phyloP scores from a whole-genome alignment of 2,797 vertebrate species.

The Mus caroli region DNA sequence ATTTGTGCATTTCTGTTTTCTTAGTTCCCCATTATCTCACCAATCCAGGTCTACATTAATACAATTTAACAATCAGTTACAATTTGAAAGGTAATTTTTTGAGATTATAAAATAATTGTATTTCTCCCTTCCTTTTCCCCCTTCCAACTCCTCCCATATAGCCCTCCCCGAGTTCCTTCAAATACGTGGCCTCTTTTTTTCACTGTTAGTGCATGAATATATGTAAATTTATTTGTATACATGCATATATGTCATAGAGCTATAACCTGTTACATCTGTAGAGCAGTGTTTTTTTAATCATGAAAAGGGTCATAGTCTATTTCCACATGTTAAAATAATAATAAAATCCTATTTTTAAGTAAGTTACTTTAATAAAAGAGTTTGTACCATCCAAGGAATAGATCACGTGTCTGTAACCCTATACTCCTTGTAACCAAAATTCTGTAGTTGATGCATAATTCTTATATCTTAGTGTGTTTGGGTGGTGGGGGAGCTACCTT shows the following conservation, averaged over 20 bases:
- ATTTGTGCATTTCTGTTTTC: constrained; percentile 24
- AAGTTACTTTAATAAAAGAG: constrained; percentile 44
- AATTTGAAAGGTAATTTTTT: background rate
- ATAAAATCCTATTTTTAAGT: constrained; percentile 63
- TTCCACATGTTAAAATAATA: constrained; percentile 63
- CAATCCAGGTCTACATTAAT: constrained; percentile 6
- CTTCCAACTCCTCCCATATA: background rate
- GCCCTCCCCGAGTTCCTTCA: no score
- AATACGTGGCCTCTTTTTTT: no score
- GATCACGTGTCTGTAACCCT: background rate
- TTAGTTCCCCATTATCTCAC: constrained; percentile 16
- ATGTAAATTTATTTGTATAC: background rate
- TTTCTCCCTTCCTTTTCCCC: background rate
- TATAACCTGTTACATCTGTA: background rate
- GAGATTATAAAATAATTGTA: background rate
- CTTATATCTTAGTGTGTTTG: background rate
- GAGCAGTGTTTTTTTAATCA: constrained; percentile 32
- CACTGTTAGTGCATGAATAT: no score
- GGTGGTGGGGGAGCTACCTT: background rate
- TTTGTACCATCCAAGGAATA: background rate
- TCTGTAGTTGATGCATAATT: background rate
- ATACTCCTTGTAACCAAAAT: constrained; percentile 31
- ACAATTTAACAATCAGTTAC: constrained; percentile 37
- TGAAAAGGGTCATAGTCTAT: constrained; percentile 47
- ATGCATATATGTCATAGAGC: background rate